Conservation (phyloP, 2,113 vertebrate species). For the Sminthopsis crassicaudata region DNA sequence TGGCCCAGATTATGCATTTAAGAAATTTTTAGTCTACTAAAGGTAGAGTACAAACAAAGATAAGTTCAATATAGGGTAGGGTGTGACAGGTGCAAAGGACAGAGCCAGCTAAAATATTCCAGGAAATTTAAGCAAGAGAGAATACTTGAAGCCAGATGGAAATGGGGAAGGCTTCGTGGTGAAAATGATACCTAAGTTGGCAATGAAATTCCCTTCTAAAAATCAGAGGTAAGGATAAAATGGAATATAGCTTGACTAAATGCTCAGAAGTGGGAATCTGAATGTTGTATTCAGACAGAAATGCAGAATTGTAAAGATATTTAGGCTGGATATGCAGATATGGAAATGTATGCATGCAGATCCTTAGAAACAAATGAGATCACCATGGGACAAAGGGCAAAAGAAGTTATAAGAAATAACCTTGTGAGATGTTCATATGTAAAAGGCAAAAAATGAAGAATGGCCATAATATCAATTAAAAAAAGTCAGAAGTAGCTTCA, state of each 20-base stretch:
- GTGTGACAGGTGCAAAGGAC: background rate
- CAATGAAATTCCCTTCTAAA: background rate
- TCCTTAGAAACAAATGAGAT: background rate
- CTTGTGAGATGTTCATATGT: background rate
- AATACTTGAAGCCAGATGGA: background rate
- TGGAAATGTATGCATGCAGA: background rate
- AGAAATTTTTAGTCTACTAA: background rate
- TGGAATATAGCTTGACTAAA: background rate
- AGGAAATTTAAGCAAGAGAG: background rate
- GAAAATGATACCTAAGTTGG: background rate
- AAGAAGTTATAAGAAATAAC: background rate
- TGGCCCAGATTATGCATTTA: background rate
- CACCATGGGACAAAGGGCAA: background rate
- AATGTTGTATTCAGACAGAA: background rate
- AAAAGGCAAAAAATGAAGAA: background rate
- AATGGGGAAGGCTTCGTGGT: background rate
- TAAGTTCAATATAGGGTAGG: background rate
- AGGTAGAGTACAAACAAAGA: background rate
- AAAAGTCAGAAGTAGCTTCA: background rate
- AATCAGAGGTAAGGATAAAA: background rate
- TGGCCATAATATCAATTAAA: background rate
- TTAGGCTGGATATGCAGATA: background rate
- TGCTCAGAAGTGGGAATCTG: background rate
- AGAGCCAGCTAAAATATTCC: background rate
- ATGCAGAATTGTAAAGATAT: background rate